phyloP scores from a whole-genome alignment of 1,140 invertebrate species.

The Bombyx mori region DNA sequence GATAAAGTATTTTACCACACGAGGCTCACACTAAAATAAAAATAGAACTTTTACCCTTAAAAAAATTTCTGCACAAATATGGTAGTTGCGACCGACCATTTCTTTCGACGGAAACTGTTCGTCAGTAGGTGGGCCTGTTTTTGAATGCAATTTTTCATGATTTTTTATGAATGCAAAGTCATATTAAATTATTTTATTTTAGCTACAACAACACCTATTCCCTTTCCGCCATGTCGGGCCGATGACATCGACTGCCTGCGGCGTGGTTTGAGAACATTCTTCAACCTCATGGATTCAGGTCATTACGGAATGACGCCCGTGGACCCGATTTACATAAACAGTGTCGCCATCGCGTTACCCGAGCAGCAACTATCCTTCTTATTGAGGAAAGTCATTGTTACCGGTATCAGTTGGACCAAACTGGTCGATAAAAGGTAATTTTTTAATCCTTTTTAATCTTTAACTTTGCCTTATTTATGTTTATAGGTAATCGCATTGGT shows the following conservation, averaged over 20 bases:
- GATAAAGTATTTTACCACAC: no score
- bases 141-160: no score
- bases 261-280: conserved; percentile 52
- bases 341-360: conserved; percentile 41
- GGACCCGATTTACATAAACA: conserved; percentile 45
- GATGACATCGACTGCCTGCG: conserved; percentile 48
- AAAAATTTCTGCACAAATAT: no score
- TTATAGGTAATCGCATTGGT: conserved; percentile 22
- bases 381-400: conserved; percentile 51
- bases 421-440: conserved; percentile 42
- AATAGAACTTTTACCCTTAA: no score
- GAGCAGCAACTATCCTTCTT: conserved; percentile 42
- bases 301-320: conserved; percentile 49
- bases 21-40: no score
- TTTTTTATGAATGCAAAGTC: not conserved
- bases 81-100: no score
- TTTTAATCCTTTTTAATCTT: not conserved
- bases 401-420: conserved; percentile 51
- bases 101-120: no score
- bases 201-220: conserved; percentile 26
- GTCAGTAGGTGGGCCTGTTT: no score
- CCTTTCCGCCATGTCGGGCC: conserved; percentile 48
- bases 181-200: conserved; percentile 17
- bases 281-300: conserved; percentile 50
- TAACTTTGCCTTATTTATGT: not conserved